Percentiles rank a stretch among this genome's conserved stretches.
These are phyloP conservation scores for Dissostichus mawsoni DNA, from an alignment of 2,113 vertebrate genomes.

Conservation along the genomic window DNA sequence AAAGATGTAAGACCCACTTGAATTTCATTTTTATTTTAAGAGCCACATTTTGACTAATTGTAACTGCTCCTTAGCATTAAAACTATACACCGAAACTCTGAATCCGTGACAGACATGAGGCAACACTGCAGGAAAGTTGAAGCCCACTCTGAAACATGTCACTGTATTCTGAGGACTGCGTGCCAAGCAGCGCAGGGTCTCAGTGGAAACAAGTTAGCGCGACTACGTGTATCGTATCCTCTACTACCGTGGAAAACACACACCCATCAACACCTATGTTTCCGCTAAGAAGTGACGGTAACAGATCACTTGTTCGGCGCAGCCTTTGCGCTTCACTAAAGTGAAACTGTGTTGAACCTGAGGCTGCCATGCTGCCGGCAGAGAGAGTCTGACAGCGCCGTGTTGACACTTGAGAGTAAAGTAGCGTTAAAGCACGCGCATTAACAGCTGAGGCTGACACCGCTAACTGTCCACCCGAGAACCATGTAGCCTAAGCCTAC, in stretches of 20 bases:
- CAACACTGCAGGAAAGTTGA: slow-evolving; percentile 11
- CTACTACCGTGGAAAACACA: slow-evolving; percentile 55
- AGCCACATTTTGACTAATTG: background rate
- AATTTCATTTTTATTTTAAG: background rate
- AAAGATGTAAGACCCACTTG: background rate
- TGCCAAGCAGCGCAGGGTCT: slow-evolving; percentile 29
- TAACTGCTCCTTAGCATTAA: background rate
- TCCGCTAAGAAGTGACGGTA: slow-evolving; percentile 61
- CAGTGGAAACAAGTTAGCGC: slow-evolving; percentile 60
- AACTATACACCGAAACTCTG: background rate
- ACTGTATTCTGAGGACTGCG: slow-evolving; percentile 3
- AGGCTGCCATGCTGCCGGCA: slow-evolving; percentile 57
- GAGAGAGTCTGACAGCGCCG: slow-evolving; percentile 63
- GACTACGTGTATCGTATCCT: slow-evolving; percentile 48
- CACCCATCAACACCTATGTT: slow-evolving; percentile 43
- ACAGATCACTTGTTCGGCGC: slow-evolving; percentile 41
- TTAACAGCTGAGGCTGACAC: background rate
- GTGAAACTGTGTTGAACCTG: background rate
- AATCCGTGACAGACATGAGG: background rate
- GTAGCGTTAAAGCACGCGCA: slow-evolving; percentile 24
- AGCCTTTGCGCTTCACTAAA: slow-evolving; percentile 50
- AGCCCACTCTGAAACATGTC: background rate
- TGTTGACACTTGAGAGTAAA: slow-evolving; percentile 31
- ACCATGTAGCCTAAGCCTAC: background rate
- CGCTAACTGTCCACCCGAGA: background rate